Conservation (phyloP, 2,113 vertebrate genomes). For the Spermophilus dauricus region DNA sequence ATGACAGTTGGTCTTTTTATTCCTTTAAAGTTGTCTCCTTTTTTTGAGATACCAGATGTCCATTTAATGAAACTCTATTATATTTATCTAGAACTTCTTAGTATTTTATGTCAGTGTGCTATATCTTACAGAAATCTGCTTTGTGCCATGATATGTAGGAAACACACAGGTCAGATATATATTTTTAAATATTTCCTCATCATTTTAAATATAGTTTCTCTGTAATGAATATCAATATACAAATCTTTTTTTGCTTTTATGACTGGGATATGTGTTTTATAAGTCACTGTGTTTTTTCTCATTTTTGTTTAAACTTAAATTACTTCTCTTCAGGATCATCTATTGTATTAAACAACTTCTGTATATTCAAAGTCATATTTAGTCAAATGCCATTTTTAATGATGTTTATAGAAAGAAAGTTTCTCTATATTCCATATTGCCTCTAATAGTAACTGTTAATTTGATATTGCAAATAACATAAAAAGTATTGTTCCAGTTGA, state of each 20-base stretch:
- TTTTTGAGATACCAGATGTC: neutral
- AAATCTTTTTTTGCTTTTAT: neutral
- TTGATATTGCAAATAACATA: slow-evolving; percentile 13
- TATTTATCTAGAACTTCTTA: neutral
- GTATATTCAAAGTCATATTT: neutral
- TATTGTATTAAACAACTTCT: neutral
- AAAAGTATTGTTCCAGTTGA: neutral
- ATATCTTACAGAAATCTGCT: neutral
- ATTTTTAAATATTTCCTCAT: neutral
- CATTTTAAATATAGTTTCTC: neutral
- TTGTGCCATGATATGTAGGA: neutral
- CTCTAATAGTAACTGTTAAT: neutral
- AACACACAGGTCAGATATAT: neutral
- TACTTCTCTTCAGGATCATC: neutral
- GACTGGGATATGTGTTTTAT: neutral
- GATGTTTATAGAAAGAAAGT: neutral
- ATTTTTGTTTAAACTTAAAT: neutral
- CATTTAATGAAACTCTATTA: neutral
- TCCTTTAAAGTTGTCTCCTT: neutral
- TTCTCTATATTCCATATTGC: neutral
- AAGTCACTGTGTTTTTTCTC: neutral
- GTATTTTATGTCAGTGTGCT: neutral
- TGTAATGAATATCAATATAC: neutral
- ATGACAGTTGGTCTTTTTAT: neutral
- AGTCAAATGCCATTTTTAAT: neutral